Base-by-base conservation (phyloP, 2,888 invertebrate species). In the Harmothoe impar region DNA sequence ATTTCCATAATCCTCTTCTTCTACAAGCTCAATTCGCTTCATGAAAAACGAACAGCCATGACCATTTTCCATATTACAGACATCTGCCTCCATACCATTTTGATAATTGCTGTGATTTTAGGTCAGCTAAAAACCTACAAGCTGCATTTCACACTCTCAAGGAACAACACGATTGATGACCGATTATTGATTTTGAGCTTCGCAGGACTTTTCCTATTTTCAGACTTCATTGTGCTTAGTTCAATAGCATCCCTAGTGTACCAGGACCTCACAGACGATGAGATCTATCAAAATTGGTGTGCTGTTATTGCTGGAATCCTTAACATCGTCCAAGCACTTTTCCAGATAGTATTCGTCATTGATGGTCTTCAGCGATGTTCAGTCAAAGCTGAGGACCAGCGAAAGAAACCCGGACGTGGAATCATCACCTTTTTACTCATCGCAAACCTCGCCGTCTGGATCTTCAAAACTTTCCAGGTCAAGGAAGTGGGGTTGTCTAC, bases 181-280 rank as follows among this genome's bases (percentile, higher is more conserved):
- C 98, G 99, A 94, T 96, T 99, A 92, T 97, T 99, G 89, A 97
- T 98, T 94, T 98, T 99, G 68, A 98, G 99, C 81, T 98, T 98
- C 52, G 98, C 98, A 95, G 99, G 99, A 91, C 97, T 99, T 90
- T 99, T 99, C 96, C 97, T 98, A 92, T 95, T 95, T 91, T 92
- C 95, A 62, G 92, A 94, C 89, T 95, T 95, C 92, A 93, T 94
- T 90, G 92, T 95, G 35, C 94, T 95, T 86, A 94, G 95, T 12
- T 93, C 94, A 5, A 93, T 93, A n/a, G 93, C 93, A 25, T 92
- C 29, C 51, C 35, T 92, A 3, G 25, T 20, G 1, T n/a, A 56
- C 43, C 89, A 25, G 20, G 25, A 3, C 5, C n/a, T 23, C 3
- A 17, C 7, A 0, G 29, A 68, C n/a, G 91, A 91, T 93, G 20